phyloP scores from a whole-genome alignment of 1,140 invertebrate genomes.

The Anastrepha ludens region DNA sequence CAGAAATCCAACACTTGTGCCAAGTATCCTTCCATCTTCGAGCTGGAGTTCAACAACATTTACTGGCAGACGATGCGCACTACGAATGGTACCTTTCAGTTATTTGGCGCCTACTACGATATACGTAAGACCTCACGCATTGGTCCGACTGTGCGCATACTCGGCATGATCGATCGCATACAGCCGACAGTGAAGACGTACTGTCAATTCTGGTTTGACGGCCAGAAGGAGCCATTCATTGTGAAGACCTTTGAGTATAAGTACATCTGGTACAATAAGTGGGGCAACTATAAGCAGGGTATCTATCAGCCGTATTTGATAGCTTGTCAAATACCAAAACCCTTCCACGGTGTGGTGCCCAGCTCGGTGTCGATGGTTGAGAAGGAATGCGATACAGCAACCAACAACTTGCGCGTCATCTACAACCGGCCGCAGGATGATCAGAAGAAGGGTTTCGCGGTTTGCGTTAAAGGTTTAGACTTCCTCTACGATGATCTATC shows the following conservation, averaged over 20 bases:
- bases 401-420: slow-evolving; percentile 90
- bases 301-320: slow-evolving; percentile 94
- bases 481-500: slow-evolving; percentile 94
- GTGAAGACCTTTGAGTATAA: slow-evolving; percentile 91
- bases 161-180: slow-evolving; percentile 92
- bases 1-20: slow-evolving; percentile 84
- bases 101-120: slow-evolving; percentile 93
- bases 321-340: slow-evolving; percentile 88
- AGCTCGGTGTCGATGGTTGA: slow-evolving; percentile 91
- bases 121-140: slow-evolving; percentile 84
- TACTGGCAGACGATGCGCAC: slow-evolving; percentile 91
- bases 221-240: slow-evolving; percentile 85
- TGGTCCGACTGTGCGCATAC: slow-evolving; percentile 87
- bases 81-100: slow-evolving; percentile 89
- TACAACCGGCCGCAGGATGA: slow-evolving; percentile 82
- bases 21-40: slow-evolving; percentile 88
- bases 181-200: slow-evolving; percentile 87
- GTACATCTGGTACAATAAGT: slow-evolving; percentile 95
- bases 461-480: slow-evolving; percentile 95
- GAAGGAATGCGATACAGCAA: slow-evolving; percentile 87
- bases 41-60: slow-evolving; percentile 92
- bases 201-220: slow-evolving; percentile 94
- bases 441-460: slow-evolving; percentile 88
- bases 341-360: slow-evolving; percentile 83
- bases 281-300: slow-evolving; percentile 95